Evolutionary conservation across 2,113 vertebrate genomes (phyloP), one percentile per base, ranked within the genome.

Genomic region (Thamnophis sirtalis): DNA sequence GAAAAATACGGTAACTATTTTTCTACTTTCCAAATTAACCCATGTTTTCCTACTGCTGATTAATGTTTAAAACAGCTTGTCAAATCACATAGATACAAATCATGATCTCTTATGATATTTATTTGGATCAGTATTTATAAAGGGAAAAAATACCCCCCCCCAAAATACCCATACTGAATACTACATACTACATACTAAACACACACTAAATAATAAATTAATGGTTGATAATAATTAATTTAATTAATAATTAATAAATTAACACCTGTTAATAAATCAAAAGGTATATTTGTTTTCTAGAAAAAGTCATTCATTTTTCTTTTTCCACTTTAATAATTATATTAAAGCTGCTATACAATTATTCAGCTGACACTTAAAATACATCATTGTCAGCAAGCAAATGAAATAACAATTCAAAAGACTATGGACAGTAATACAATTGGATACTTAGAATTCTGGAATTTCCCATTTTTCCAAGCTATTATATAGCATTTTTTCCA

Each of bases 401-500:
- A 86, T 55, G n/a, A 73, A 91, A 91, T 85, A 53, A 80, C n/a
- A 91, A 73, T 73, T 53, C 58, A 68, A 88, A 19, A 43, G 24
- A 19, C 88, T 38, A 73, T 73, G 33, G 33, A 73, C 11, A 33
- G 38, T 87, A 88, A 80, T 88, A 87, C 49, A 91, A 28, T 88
- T 73, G 33, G 24, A 73, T 91, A 73, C 33, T 19, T 91, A 60
- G 51, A 49, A 91, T 88, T 73, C 58, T 49, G 68, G 85, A 26
- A 43, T 28, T 51, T 15, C 49, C 49, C 49, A 54, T 73, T 73
- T 87, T 87, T 43, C 33, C 33, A 60, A 91, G 86, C 86, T 60
- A 91, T 91, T 85, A 91, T 60, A 55, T 63, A 91, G 43, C 22
- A 86, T 86, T 86, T 91, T 86, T 56, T 51, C 22, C 26, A 91